Evolutionary conservation across 2,888 invertebrate genomes (phyloP).

Genomic region (Dinocampus coccinellae): DNA sequence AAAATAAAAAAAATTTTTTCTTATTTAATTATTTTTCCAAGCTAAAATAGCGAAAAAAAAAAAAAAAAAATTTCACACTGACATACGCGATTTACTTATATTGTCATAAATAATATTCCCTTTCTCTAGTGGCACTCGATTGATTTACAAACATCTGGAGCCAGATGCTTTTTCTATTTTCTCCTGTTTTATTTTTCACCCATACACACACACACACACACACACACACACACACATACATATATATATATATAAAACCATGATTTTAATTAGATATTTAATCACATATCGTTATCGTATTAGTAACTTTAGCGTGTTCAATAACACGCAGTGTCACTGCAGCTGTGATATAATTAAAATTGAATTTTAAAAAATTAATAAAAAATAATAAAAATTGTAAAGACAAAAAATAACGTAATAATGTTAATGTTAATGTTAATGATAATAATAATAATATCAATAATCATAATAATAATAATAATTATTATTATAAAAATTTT

Average conservation of each 20-base stretch:
- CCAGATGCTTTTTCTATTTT: background rate
- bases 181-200: background rate
- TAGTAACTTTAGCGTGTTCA: constrained; percentile 63
- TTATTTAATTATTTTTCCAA: too few species aligned
- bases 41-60: too few species aligned
- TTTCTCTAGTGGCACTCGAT: background rate
- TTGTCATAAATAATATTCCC: background rate
- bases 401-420: constrained; percentile 6
- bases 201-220: constrained; percentile 16
- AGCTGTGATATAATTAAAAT: constrained; percentile 40
- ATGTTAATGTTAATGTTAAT: too few species aligned
- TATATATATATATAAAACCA: too few species aligned
- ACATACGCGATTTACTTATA: constrained; percentile 13
- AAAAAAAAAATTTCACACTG: background rate
- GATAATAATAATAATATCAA: too few species aligned
- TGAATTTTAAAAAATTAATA: constrained; percentile 16
- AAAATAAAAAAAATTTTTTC: background rate
- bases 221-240: too few species aligned
- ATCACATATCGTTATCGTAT: constrained; percentile 55
- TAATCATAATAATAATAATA: too few species aligned
- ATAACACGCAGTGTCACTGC: constrained; percentile 57
- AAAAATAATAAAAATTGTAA: constrained; percentile 14
- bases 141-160: background rate
- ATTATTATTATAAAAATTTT: too few species aligned
- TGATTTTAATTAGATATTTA: constrained; percentile 49